These are phyloP conservation scores for Drosophila planitibia DNA, from an alignment of 2,888 invertebrate genomes.

Conservation along the genomic window DNA sequence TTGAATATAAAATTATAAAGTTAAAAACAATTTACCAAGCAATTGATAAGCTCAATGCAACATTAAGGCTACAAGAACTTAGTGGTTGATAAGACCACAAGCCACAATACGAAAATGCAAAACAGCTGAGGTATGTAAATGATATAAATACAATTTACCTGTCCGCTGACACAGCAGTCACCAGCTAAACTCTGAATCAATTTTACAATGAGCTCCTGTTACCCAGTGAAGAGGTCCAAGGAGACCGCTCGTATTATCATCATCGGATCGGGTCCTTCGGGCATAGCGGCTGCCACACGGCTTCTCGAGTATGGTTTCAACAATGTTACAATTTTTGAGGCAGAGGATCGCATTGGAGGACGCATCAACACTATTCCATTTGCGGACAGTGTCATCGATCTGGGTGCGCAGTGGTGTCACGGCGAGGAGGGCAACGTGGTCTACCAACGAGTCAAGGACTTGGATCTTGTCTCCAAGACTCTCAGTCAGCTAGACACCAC, in stretches of 20 bases:
- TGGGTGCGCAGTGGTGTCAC: constrained; percentile 91
- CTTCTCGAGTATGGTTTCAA: constrained; percentile 84
- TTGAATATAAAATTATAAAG: background rate
- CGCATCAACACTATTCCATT: constrained; percentile 87
- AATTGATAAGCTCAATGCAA: constrained; percentile 5
- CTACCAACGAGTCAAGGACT: constrained; percentile 86
- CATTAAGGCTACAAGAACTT: background rate
- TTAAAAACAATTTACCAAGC: background rate
- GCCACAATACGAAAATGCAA: constrained; percentile 16
- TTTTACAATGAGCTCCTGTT: constrained; percentile 34
- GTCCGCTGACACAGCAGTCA: constrained; percentile 5
- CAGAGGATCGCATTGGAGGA: constrained; percentile 88
- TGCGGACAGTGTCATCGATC: constrained; percentile 88
- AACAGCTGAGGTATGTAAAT: background rate
- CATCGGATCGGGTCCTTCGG: constrained; percentile 84
- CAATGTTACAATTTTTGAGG: constrained; percentile 87
- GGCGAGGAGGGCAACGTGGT: constrained; percentile 88
- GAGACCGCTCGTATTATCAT: constrained; percentile 80
- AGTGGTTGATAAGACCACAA: constrained; percentile 28
- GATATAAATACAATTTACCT: constrained; percentile 11
- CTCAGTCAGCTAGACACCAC: constrained; percentile 54
- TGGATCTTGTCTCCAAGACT: constrained; percentile 73
- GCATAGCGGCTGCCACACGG: constrained; percentile 84
- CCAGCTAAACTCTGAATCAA: background rate
- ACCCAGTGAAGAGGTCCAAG: constrained; percentile 22